Percentiles rank a stretch among this genome's conserved stretches.
These are phyloP conservation scores for Troglohyphantes excavatus DNA, from an alignment of 2,888 invertebrate genomes.

Conservation along the genomic window DNA sequence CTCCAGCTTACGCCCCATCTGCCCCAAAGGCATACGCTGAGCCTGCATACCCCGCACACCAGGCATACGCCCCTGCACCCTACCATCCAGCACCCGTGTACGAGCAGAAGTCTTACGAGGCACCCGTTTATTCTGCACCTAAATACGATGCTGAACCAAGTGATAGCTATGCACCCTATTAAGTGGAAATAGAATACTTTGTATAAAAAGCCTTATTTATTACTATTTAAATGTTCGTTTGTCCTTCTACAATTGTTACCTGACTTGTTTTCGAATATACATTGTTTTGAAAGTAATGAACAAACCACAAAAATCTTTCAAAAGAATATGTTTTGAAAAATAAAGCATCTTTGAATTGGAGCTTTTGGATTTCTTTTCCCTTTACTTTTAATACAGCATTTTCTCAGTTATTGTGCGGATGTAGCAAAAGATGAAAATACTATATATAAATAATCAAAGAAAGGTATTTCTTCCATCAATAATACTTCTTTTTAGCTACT, in stretches of 20 bases:
- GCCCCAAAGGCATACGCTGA: conserved; percentile 23
- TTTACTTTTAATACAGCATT: too few relatives aligned
- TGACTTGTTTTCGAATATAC: not conserved
- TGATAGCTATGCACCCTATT: conserved; percentile 22
- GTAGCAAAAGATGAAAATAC: too few relatives aligned
- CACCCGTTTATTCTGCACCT: not conserved
- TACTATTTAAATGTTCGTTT: conserved; percentile 50
- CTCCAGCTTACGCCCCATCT: conserved; percentile 20
- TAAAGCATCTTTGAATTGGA: not conserved
- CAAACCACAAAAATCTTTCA: too few relatives aligned
- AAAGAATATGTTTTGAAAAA: not conserved
- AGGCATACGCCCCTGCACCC: not conserved
- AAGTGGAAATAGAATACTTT: not conserved
- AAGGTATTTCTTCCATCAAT: too few relatives aligned
- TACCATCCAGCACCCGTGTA: conserved; percentile 2
- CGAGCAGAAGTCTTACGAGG: conserved; percentile 16
- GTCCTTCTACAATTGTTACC: not conserved
- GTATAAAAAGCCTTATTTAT: conserved; percentile 40
- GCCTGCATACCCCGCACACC: not conserved
- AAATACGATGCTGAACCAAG: not conserved
- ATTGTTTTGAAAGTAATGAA: too few relatives aligned
- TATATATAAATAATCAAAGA: too few relatives aligned
- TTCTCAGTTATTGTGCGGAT: too few relatives aligned
- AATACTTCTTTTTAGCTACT: too few relatives aligned
- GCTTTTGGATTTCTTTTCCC: too few relatives aligned